Conservation (phyloP, 2,113 vertebrate species). For the Gasterosteus aculeatus region DNA sequence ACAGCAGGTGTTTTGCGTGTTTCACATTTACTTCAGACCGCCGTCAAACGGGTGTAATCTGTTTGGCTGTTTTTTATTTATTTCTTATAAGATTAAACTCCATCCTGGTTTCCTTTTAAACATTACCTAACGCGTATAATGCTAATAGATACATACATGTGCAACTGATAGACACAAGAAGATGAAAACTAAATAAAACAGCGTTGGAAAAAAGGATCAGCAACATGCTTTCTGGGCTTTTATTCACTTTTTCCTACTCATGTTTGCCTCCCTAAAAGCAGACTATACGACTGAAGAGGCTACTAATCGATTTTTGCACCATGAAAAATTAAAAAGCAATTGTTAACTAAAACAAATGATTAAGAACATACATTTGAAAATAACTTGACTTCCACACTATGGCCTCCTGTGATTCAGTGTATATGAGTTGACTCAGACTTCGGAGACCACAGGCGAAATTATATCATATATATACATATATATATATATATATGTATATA, state of each 20-base stretch:
- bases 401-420: neutral
- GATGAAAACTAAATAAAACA: neutral
- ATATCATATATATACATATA: neutral
- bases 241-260: neutral
- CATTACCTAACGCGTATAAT: no score
- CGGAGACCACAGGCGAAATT: neutral
- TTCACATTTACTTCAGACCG: conserved; percentile 5
- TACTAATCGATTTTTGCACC: neutral
- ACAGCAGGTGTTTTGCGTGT: neutral
- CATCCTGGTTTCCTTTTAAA: no score
- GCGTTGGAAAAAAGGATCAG: no score
- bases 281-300: conserved; percentile 6
- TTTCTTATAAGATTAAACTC: neutral
- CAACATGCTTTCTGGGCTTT: neutral
- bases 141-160: neutral
- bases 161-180: neutral
- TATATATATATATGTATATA: neutral
- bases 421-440: neutral
- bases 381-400: neutral
- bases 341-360: neutral
- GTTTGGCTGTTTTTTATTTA: neutral
- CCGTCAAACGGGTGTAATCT: neutral
- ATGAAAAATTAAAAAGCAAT: neutral
- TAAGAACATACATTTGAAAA: neutral
- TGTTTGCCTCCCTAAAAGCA: neutral